Conservation (phyloP, 2,888 invertebrate species). For the Noctua fimbriata region DNA sequence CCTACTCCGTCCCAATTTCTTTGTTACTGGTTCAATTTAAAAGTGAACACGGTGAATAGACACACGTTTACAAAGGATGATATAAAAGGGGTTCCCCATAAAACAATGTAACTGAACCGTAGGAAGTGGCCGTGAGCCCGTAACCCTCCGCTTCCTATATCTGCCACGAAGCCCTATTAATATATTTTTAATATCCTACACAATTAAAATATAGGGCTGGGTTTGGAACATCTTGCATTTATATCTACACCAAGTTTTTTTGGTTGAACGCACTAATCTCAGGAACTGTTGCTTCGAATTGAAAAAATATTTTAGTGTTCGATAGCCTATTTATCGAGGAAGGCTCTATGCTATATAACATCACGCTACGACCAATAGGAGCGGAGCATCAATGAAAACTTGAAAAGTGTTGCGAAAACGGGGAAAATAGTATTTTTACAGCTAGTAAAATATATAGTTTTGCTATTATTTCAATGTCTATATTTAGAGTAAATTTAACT, state of each 20-base stretch:
- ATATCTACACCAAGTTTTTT: too few species aligned
- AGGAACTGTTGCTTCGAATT: too few species aligned
- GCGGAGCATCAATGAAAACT: too few species aligned
- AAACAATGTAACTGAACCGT: conserved; percentile 56
- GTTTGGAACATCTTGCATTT: conserved; percentile 12
- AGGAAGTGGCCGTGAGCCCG: conserved; percentile 57
- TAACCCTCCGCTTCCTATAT: conserved; percentile 52
- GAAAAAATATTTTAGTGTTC: too few species aligned
- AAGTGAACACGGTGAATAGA: conserved; percentile 8
- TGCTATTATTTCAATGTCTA: not conserved
- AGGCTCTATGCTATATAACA: too few species aligned
- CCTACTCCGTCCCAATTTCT: not conserved
- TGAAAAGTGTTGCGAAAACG: too few species aligned
- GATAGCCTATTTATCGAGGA: too few species aligned
- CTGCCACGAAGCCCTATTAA: conserved; percentile 66
- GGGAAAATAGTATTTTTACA: too few species aligned
- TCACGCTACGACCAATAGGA: too few species aligned
- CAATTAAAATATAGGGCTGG: conserved; percentile 47
- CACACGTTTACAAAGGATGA: conserved; percentile 1
- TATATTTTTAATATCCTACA: conserved; percentile 55
- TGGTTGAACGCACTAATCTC: too few species aligned
- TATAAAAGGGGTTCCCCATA: conserved; percentile 53
- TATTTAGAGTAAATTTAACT: not conserved
- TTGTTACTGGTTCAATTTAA: not conserved
- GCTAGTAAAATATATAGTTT: not conserved